Base-by-base conservation (phyloP, 2,797 vertebrate species). In the Tachyglossus aculeatus region DNA sequence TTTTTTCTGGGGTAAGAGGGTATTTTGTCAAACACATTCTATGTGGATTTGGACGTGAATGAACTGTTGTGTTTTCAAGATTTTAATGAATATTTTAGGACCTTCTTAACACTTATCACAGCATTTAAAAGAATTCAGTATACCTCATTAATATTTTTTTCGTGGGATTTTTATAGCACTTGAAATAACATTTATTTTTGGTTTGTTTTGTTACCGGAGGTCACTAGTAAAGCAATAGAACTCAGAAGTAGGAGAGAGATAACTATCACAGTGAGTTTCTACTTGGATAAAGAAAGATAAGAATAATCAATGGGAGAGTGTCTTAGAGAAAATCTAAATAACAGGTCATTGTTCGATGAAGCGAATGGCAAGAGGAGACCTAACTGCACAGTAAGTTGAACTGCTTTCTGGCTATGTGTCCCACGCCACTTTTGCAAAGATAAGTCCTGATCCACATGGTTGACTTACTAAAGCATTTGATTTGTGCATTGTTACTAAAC, bases 401-500 rank as follows among this genome's bases (percentile, higher is more conserved):
- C 43, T 32, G n/a, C 5, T 43, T 69, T 0, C 0, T 32, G 31
- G 64, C 29, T 71, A 43, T 65, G 67, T 58, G 71, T 3, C 1
- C 6, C 44, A 1, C 32, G 34, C 8, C 5, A 57, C 40, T 0
- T 0, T 67, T 38, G 7, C 44, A 16, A 29, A 50, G 59, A 24
- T 2, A 59, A 57, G 69, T 40, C 39, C 9, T 15, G 15, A 32
- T 70, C 52, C 24, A 1, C 31, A 14, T 64, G 34, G n/a, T 2
- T 31, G 55, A 40, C 0, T n/a, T 24, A 45, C 81, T 55, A 78
- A 78, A 80, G 66, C 71, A 33, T 31, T 38, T 9, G 13, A 47
- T 66, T 22, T 25, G 19, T 27, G 40, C 37, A 58, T 4, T 61
- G 21, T n/a, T n/a, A n/a, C n/a, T n/a, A n/a, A 24, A 18, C 12